Conservation (phyloP, 2,113 vertebrate genomes). For the Thomomys bottae region DNA sequence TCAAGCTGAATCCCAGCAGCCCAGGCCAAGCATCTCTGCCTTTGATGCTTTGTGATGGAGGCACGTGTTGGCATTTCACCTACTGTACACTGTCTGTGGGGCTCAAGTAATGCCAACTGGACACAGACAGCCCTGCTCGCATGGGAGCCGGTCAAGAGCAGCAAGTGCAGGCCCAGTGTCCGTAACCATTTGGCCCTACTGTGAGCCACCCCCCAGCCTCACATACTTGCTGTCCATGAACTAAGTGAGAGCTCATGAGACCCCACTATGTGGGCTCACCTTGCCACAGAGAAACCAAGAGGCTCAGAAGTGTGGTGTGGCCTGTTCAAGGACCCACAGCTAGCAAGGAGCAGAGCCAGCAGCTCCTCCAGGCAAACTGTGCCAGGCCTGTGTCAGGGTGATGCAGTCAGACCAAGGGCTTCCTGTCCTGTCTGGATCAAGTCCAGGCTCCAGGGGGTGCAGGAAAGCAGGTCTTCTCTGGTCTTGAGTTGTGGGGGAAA, state of each 20-base stretch:
- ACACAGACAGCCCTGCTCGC: too few species aligned
- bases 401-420: too few species aligned
- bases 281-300: neutral
- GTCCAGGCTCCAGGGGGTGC: neutral
- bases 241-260: neutral
- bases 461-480: neutral
- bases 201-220: neutral
- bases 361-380: neutral
- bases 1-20: too few species aligned
- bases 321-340: neutral
- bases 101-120: too few species aligned
- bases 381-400: neutral
- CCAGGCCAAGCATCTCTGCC: neutral
- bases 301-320: neutral
- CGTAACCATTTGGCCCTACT: accelerated
- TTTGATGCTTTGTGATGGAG: neutral
- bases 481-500: neutral
- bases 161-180: accelerated
- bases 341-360: neutral
- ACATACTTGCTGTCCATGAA: accelerated
- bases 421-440: neutral
- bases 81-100: accelerated
- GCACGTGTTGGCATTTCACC: neutral
- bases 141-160: accelerated
- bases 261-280: too few species aligned